Base-by-base conservation (phyloP, 2,113 vertebrate species). In the Spilogale gracilis region DNA sequence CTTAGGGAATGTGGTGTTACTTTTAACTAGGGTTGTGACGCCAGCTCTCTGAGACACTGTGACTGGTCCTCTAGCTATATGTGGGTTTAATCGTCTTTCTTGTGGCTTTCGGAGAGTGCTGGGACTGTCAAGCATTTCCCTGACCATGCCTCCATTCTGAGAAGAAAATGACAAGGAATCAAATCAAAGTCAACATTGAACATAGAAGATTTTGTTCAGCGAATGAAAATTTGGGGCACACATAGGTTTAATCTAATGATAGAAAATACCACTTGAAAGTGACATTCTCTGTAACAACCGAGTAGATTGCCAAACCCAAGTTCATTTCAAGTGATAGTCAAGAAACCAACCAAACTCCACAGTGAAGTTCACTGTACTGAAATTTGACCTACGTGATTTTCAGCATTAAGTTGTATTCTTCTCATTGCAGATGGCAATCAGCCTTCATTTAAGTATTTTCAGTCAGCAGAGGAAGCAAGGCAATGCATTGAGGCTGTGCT, bases 391-490 rank as follows among this genome's bases (percentile, higher is more conserved):
- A 18, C 3, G 0, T n/a, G 48, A 54, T 54, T 80, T 58, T 89
- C 81, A 94, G 25, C 12, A 6, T 48, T 86, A 17, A 79, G 50
- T 43, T 89, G 50, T 78, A 71, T 81, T 91, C 48, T 96, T 98
- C 58, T 96, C 48, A 0, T 96, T 97, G 76, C 97, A 98, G 98
- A 25, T 79, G 38, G 17, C 2, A 78, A 54, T 30, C 97, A 92
- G 79, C 95, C n/a, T 3, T 98, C 95, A 43, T 99, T 99, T 95
- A 98, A 97, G 79, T 99, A 99, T 95, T 98, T 99, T 50, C 97
- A 89, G 1, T 99, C 99, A 80, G 63, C 98, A 27, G 98, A 99
- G 45, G 99, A 99, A 89, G 99, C 99, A 0, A 98, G 94, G 6
- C 94, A 90, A 90, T 3, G 99, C 80, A 99, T 99, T 78, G 97